These are phyloP conservation scores for Acanthurus leucopareius DNA, from an alignment of 2,797 vertebrate species.

Conservation along the genomic window DNA sequence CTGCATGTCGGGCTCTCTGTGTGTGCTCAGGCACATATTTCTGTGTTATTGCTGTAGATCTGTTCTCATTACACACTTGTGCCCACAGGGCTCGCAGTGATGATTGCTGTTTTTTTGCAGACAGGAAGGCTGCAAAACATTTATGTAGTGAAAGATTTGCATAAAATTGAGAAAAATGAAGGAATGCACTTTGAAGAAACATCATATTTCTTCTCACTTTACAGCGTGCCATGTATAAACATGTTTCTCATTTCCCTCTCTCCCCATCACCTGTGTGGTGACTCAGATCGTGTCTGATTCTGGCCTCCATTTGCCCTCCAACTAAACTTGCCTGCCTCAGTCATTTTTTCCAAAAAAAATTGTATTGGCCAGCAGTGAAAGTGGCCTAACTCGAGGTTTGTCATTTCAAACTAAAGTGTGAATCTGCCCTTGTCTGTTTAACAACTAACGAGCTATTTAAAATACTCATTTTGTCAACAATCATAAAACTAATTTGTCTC, in stretches of 20 bases:
- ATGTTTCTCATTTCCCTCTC: neutral
- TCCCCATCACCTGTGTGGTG: neutral
- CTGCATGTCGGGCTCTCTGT: conserved; percentile 47
- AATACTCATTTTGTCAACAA: no score
- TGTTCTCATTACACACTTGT: conserved; percentile 77
- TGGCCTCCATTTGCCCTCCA: neutral
- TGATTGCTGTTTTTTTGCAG: conserved; percentile 71
- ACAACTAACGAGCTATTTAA: no score
- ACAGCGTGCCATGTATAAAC: neutral
- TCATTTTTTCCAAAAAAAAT: neutral
- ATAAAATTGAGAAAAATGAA: conserved; percentile 62
- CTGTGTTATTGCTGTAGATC: conserved; percentile 70
- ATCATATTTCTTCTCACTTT: conserved; percentile 24
- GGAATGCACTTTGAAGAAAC: conserved; percentile 21
- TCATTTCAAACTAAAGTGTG: no score
- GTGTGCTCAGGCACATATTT: conserved; percentile 45
- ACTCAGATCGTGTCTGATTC: neutral
- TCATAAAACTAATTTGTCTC: no score
- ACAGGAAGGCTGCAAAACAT: conserved; percentile 59
- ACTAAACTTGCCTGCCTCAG: neutral
- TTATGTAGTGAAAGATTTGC: conserved; percentile 65
- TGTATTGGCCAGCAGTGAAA: neutral
- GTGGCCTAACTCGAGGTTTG: no score
- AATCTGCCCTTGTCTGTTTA: no score
- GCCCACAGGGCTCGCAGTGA: conserved; percentile 64